Evolutionary conservation across 2,797 vertebrate species (phyloP), one percentile per base, ranked within the genome.

Genomic region (Gymnodraco acuticeps): DNA sequence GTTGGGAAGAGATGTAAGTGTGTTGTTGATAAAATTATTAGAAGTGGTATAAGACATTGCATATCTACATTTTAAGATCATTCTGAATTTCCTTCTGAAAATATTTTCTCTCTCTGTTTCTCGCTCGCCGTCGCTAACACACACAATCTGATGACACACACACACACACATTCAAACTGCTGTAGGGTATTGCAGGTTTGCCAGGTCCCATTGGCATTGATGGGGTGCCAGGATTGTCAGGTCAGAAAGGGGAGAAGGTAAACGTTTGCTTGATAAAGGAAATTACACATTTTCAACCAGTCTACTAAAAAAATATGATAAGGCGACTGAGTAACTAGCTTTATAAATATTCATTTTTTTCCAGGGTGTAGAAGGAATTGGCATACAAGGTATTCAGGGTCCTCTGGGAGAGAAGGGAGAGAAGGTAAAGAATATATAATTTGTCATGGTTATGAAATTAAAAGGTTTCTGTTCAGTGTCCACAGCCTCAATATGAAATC

Each of bases 201-300:
- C 95, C 96, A 55, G 97, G 97, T 63, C 95, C 95, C 17, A 95
- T 95, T 50, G 97, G 96, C 10, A 78, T 95, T n/a, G 95, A 95
- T 70, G 97, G 97, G 6, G 46, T 82, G n/a, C 91, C 95, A 77
- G 97, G 97, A 66, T 58, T 90, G 52, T 78, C 93, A n/a, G 97
- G 97, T 73, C 89, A 89, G 51, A 95, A 85, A 73, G 97, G 97
- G 82, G 93, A 94, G 62, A 97, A 96, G 95, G 97, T 97, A 84
- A 78, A 56, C 43, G 4, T 19, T 16, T 50, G 20, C 15, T 3
- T 53, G 31, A 41, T 9, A n/a, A n/a, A 27, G 1, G 10, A 41
- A 38, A 16, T 8, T 52, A 3, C 3, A 62, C 10, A 1, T 55
- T 72, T 45, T 70, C 3, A 27, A 67, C 15, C 5, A n/a, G 0